phyloP scores from a whole-genome alignment of 2,113 vertebrate genomes.

The Leucoraja erinaceus region DNA sequence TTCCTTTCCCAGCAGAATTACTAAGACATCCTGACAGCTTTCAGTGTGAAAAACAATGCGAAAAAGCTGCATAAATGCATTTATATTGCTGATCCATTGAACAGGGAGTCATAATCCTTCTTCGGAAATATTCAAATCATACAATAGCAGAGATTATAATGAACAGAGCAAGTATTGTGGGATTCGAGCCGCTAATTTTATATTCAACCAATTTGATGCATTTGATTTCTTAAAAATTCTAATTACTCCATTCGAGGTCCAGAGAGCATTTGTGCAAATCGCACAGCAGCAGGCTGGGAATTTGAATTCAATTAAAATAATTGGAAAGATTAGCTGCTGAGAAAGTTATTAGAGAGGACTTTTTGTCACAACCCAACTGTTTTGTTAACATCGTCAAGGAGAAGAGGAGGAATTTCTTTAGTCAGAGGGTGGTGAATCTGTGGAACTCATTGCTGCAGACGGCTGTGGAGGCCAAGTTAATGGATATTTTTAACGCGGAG shows the following conservation, averaged over 20 bases:
- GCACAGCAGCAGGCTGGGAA: not conserved
- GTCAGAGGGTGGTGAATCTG: too few species aligned
- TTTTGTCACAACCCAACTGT: not conserved
- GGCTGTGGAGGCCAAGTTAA: too few species aligned
- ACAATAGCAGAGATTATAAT: not conserved
- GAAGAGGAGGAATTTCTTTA: too few species aligned
- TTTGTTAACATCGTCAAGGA: not conserved
- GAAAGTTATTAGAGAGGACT: not conserved
- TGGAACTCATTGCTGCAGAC: too few species aligned
- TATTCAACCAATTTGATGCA: not conserved
- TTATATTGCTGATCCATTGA: not conserved
- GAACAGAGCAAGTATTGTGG: not conserved
- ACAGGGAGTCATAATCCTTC: not conserved
- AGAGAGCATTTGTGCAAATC: not conserved
- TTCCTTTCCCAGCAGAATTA: not conserved
- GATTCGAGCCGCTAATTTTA: not conserved
- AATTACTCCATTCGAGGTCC: not conserved
- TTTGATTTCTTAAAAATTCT: not conserved
- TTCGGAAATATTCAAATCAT: not conserved
- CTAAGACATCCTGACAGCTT: not conserved
- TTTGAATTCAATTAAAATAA: not conserved
- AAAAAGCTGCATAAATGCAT: not conserved
- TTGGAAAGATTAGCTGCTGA: not conserved
- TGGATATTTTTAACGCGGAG: too few species aligned
- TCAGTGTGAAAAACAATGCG: not conserved